A percentile compares a stretch with the other conserved stretches of the same genome.
Conservation (phyloP, 2,888 invertebrate genomes). For the Napeogenes sylphis region DNA sequence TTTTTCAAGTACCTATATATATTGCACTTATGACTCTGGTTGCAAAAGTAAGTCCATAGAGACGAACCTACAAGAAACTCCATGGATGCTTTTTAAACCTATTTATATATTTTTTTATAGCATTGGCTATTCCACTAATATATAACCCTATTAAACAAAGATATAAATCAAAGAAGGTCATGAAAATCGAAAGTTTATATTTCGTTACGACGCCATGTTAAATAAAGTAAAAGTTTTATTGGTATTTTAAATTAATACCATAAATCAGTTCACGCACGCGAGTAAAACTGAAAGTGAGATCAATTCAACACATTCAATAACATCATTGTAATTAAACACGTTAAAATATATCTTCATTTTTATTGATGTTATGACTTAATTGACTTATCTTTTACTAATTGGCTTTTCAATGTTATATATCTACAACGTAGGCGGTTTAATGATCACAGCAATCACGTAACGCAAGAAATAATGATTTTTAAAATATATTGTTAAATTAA, state of each 20-base stretch:
- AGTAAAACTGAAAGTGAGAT: neutral
- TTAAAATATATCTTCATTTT: neutral
- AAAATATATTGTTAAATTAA: too few species aligned
- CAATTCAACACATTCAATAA: neutral
- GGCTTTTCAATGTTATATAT: neutral
- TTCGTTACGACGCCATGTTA: neutral
- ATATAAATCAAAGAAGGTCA: neutral
- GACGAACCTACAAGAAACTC: too few species aligned
- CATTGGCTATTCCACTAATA: too few species aligned
- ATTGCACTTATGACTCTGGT: too few species aligned
- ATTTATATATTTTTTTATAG: too few species aligned
- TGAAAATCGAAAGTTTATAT: neutral
- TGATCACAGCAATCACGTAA: too few species aligned
- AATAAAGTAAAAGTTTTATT: constrained; percentile 1
- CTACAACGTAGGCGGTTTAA: too few species aligned
- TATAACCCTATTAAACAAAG: too few species aligned
- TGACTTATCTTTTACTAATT: neutral
- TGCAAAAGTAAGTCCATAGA: too few species aligned
- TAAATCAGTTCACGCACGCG: neutral
- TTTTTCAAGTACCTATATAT: too few species aligned
- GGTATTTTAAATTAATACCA: neutral
- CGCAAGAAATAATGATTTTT: too few species aligned
- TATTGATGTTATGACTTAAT: constrained; percentile 5
- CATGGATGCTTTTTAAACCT: too few species aligned
- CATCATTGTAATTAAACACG: neutral